Base-by-base conservation (phyloP, 2,888 invertebrate genomes). In the Amphipyra berbera region DNA sequence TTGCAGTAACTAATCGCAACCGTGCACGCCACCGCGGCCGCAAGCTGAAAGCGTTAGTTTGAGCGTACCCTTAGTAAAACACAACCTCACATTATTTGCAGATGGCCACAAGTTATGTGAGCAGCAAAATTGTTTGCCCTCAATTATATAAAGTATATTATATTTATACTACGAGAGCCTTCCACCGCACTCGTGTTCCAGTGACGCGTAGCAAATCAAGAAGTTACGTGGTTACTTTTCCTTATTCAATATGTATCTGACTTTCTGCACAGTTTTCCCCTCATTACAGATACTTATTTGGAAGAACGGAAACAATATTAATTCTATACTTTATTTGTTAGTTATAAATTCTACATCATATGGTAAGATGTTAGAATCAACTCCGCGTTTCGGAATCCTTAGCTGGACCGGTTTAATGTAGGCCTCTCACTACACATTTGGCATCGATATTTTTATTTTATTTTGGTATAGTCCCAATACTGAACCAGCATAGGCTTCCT, bases 141-240 rank as follows among this genome's bases (percentile, higher is more conserved):
- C 41, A 46, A 59, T 52, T 61, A 48, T 56, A 46, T 48, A 40
- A 14, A n/a, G 38, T 35, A 21, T 50, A 54, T 50, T 46, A 61
- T 64, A 37, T 63, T 45, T 69, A 61, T 77, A 45, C 33, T 38
- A 45, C 35, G 9, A n/a, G 55, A 58, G 59, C 65, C 40, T 68
- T 64, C 48, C 14, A 42, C 38, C 47, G 48, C 67, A 75, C 55
- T 57, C 45, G 42, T 3, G 33, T 53, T 65, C 45, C 56, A 45
- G 38, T 48, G 52, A 70, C 44, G 74, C 70, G 75, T 66, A 47
- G 14, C 13, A 49, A 65, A 61, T 75, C 76, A 59, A 61, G 41
- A 70, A 64, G 56, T 71, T 59, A 15, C 48, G 61, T 59, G 35
- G 44, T 52, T 62, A 61, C 55, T 75, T 75, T 76, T 73, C 55